phyloP scores from a whole-genome alignment of 2,113 vertebrate species.

The Antechinus stuartii region DNA sequence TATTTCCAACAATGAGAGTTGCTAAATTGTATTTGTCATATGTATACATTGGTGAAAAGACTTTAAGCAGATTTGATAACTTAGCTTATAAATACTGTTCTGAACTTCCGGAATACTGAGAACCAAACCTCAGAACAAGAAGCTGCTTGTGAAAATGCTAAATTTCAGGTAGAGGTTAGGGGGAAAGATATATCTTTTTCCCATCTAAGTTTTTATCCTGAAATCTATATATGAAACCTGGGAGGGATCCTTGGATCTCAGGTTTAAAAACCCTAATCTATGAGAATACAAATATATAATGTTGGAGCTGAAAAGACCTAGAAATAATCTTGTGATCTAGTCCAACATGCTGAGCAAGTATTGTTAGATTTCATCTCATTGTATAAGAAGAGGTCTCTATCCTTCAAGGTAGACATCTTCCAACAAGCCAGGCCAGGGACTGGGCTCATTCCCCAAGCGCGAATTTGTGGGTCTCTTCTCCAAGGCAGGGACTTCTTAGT shows the following conservation, averaged over 20 bases:
- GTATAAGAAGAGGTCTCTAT: background rate
- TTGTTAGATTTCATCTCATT: background rate
- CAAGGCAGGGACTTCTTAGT: background rate
- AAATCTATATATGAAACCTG: background rate
- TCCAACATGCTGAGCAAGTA: background rate
- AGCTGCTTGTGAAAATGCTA: background rate
- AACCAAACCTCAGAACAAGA: background rate
- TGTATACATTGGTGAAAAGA: background rate
- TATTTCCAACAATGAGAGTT: background rate
- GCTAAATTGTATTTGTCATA: background rate
- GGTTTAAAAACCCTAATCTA: background rate
- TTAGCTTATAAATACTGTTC: background rate
- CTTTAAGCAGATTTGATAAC: background rate
- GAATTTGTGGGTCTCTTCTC: background rate
- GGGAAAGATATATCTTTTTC: background rate
- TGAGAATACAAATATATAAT: background rate
- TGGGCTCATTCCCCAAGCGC: background rate
- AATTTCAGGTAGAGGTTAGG: background rate
- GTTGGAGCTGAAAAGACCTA: background rate
- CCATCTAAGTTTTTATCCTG: background rate
- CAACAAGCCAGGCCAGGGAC: background rate
- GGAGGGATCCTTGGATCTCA: background rate
- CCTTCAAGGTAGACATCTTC: background rate
- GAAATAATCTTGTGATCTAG: background rate
- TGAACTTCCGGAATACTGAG: background rate